A percentile compares a stretch with the other conserved stretches of the same genome.
phyloP scores from a whole-genome alignment of 2,888 invertebrate genomes.

The Drosophila formosana region DNA sequence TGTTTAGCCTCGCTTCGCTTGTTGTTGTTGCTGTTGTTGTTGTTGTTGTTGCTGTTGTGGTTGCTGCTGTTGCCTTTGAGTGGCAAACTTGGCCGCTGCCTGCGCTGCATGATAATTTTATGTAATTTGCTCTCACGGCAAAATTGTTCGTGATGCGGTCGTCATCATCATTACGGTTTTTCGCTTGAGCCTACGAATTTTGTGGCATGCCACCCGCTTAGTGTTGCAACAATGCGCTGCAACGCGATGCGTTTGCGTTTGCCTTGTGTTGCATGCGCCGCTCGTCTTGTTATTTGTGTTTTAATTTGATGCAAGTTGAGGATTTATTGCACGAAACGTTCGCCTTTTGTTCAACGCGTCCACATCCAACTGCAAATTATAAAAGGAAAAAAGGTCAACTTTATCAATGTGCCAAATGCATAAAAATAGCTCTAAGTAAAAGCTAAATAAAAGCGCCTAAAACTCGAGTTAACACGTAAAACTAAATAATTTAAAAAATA shows the following conservation, averaged over 20 bases:
- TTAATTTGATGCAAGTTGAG: slow-evolving; percentile 56
- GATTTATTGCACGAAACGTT: slow-evolving; percentile 66
- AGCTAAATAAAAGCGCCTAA: background rate
- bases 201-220: slow-evolving; percentile 7
- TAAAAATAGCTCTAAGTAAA: background rate
- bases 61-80: slow-evolving; percentile 52
- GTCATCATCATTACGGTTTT: slow-evolving; percentile 41
- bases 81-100: slow-evolving; percentile 67
- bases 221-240: background rate
- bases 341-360: background rate
- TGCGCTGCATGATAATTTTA: slow-evolving; percentile 78
- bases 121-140: slow-evolving; percentile 68
- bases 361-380: slow-evolving; percentile 48
- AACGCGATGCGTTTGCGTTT: slow-evolving; percentile 36
- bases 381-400: slow-evolving; percentile 39
- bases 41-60: slow-evolving; percentile 24
- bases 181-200: slow-evolving; percentile 3
- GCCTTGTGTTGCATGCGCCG: slow-evolving; percentile 56
- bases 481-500: too few species aligned
- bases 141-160: slow-evolving; percentile 54
- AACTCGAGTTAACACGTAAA: background rate
- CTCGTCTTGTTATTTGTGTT: slow-evolving; percentile 18
- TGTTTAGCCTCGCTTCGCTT: slow-evolving; percentile 40
- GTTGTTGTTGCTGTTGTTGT: slow-evolving; percentile 19
- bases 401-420: slow-evolving; percentile 18